Evolutionary conservation across 1,140 invertebrate species (phyloP).

Genomic region (Pogonus chalceus): DNA sequence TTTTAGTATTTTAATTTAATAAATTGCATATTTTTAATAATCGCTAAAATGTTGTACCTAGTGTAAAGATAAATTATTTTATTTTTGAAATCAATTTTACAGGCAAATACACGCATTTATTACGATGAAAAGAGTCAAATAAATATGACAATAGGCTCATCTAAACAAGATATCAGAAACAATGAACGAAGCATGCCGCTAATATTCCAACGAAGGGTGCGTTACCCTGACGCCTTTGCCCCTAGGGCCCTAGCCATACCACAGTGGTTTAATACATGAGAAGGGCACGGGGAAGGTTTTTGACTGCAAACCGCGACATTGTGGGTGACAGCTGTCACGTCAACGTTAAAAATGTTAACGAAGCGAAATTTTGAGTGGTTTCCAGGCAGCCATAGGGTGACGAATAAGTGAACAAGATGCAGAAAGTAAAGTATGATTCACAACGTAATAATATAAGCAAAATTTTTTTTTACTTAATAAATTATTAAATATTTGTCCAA

Average conservation of each 20-base stretch:
- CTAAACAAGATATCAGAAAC: conserved; percentile 4
- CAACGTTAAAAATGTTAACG: conserved; percentile 17
- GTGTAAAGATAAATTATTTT: too few species aligned
- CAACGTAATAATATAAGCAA: background rate
- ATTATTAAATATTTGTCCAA: too few species aligned
- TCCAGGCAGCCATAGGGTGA: background rate
- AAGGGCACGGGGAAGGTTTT: conserved; percentile 22
- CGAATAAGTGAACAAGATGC: background rate
- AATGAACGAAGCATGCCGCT: background rate
- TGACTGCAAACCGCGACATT: conserved; percentile 20
- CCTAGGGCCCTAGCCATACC: too few species aligned
- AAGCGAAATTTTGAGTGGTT: conserved; percentile 13
- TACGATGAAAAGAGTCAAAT: too few species aligned
- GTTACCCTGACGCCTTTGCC: background rate
- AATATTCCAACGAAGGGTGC: background rate
- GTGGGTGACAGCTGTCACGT: conserved; percentile 8
- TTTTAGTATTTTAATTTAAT: too few species aligned
- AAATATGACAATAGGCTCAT: too few species aligned
- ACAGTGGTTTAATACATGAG: too few species aligned
- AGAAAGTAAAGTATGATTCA: background rate
- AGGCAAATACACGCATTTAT: too few species aligned
- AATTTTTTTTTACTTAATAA: background rate
- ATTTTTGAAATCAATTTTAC: too few species aligned
- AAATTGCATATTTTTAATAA: too few species aligned
- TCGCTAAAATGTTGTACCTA: too few species aligned